Evolutionary conservation across 2,888 invertebrate genomes (phyloP).

Genomic region (Anthrax anthrax): DNA sequence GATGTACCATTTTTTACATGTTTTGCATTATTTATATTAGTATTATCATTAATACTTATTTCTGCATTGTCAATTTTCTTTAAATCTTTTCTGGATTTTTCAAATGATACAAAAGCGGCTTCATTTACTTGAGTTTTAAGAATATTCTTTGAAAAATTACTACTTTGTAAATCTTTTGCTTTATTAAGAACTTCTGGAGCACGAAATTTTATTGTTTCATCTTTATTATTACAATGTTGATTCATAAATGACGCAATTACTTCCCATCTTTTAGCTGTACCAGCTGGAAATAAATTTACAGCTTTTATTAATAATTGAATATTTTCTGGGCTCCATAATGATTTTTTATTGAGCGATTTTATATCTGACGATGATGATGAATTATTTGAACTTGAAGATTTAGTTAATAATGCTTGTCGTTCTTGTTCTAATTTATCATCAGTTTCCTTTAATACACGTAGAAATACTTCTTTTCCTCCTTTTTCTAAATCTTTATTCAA

Average conservation of each 20-base stretch:
- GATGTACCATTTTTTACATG: constrained; percentile 8
- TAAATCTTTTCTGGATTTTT: constrained; percentile 61
- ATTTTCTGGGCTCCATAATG: constrained; percentile 69
- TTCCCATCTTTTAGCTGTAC: constrained; percentile 86
- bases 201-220: constrained; percentile 47
- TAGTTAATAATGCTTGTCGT: constrained; percentile 44
- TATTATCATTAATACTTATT: constrained; percentile 41
- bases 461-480: constrained; percentile 50
- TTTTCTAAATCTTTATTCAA: constrained; percentile 54
- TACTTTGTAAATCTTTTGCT: constrained; percentile 87
- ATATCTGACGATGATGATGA: constrained; percentile 30
- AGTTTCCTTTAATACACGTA: constrained; percentile 51
- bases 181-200: constrained; percentile 90
- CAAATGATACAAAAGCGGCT: constrained; percentile 81
- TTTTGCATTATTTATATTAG: constrained; percentile 12
- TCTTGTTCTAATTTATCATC: constrained; percentile 68
- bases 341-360: constrained; percentile 19
- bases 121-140: constrained; percentile 82
- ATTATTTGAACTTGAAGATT: constrained; percentile 26
- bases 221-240: constrained; percentile 52
- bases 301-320: constrained; percentile 88
- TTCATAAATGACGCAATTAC: constrained; percentile 93
- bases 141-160: constrained; percentile 68
- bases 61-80: constrained; percentile 52
- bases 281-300: constrained; percentile 94